Evolutionary conservation across 2,113 vertebrate genomes (phyloP), one percentile per base, ranked within the genome.

Genomic region (Ranitomeya variabilis): DNA sequence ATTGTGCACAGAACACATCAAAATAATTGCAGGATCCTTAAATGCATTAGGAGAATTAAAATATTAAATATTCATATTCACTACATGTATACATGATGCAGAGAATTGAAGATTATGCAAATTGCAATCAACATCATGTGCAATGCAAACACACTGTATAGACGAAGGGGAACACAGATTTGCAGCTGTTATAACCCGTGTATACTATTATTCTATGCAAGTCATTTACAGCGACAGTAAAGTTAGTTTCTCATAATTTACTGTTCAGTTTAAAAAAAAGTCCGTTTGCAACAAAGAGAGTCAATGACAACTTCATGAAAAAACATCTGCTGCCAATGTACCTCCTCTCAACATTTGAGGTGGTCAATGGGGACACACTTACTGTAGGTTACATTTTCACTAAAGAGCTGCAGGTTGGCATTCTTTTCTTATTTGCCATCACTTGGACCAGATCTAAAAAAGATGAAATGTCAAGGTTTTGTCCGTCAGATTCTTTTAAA

Each of bases 111-210:
- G 52, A 84, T 89, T 89, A 89, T 89, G 87, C 71, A 66, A 89
- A 89, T 89, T 89, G 87, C 87, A 89, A 89, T 89, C 87, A 88
- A 76, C 87, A 83, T 83, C 57, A 66, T 55, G 54, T 87, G 87
- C 67, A 76, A 78, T 83, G 57, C 57, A 83, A 77, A 89, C 23
- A 64, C 69, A 88, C 59, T 21, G 15, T 89, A 89, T 84, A 84
- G 80, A 83, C 12, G 51, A n/a, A 77, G 37, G n/a, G 18, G 15
- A 83, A 71, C 10, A 16, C 67, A 59, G 18, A 69, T 73, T 87
- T 81, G 13, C 78, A 71, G 31, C 79, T 87, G 26, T 13, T 26
- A 18, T 71, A n/a, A 69, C 62, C 45, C 23, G 55, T 55, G n/a
- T 54, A 51, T 66, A 67, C 6, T 51, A 67, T 16, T 54, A 15